A percentile compares a stretch with the other conserved stretches of the same genome.
Conservation (phyloP, 2,797 vertebrate species). For the Sebastes taczanowskii region DNA sequence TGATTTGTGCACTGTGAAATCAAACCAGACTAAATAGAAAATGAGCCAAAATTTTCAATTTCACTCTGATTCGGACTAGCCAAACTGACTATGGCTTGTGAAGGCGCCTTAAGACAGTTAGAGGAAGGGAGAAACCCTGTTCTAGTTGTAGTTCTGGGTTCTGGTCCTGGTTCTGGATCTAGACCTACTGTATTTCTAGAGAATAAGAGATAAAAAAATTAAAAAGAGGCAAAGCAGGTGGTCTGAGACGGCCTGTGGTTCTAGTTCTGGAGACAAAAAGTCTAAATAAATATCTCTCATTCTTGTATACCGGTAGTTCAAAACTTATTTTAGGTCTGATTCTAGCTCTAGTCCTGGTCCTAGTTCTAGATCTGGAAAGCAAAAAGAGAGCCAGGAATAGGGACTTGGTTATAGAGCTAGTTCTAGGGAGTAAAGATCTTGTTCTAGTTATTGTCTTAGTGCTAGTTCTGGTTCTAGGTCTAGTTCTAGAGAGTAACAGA, state of each 20-base stretch:
- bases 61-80: not conserved
- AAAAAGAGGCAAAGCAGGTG: not conserved
- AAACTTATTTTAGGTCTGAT: not conserved
- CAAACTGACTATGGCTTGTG: not conserved
- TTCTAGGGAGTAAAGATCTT: not conserved
- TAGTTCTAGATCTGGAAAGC: not conserved
- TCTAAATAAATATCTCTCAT: not conserved
- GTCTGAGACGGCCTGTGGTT: not conserved
- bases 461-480: not conserved
- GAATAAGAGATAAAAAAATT: not conserved
- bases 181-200: not conserved
- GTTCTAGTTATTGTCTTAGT: not conserved
- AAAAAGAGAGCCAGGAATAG: not conserved
- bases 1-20: not conserved
- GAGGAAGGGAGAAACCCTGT: fast-evolving
- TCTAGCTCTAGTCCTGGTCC: not conserved
- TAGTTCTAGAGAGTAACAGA: not conserved
- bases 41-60: too few species aligned
- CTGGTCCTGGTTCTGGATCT: not conserved
- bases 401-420: not conserved
- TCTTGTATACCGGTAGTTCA: not conserved
- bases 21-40: too few species aligned
- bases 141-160: not conserved
- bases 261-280: not conserved
- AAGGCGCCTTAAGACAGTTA: not conserved